A percentile compares a stretch with the other conserved stretches of the same genome.
These are phyloP conservation scores for Sesia bembeciformis DNA, from an alignment of 2,888 invertebrate species.

Conservation along the genomic window DNA sequence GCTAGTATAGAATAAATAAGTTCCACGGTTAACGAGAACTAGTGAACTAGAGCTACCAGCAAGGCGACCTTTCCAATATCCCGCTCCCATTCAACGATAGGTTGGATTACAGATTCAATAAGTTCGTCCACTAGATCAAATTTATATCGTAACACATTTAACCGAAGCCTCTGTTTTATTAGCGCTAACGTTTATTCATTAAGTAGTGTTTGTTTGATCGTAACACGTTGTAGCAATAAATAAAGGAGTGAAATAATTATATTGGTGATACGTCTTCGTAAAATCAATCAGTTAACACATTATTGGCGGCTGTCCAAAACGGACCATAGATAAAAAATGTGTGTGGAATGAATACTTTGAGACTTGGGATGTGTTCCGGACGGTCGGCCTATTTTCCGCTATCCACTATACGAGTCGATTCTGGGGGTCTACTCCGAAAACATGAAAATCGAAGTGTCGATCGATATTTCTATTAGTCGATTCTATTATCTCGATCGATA, in stretches of 20 bases:
- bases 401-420: neutral
- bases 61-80: too few relatives aligned
- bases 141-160: too few relatives aligned
- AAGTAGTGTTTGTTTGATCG: conserved; percentile 1
- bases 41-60: too few relatives aligned
- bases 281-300: conserved; percentile 44
- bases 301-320: conserved; percentile 30
- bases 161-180: neutral
- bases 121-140: too few relatives aligned
- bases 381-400: neutral
- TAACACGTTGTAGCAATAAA: conserved; percentile 3
- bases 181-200: conserved; percentile 1
- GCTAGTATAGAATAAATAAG: too few relatives aligned
- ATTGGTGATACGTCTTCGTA: conserved; percentile 21
- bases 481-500: too few relatives aligned
- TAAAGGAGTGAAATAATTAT: neutral
- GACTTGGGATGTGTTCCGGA: neutral
- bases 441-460: too few relatives aligned
- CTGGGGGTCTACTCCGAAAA: neutral
- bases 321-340: conserved; percentile 24
- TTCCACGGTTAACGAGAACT: too few relatives aligned
- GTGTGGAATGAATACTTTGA: conserved; percentile 13
- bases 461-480: too few relatives aligned
- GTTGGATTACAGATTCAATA: too few relatives aligned
- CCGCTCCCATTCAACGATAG: too few relatives aligned